Conservation (phyloP, 2,888 invertebrate genomes). For the Sclerodermus sp. region DNA sequence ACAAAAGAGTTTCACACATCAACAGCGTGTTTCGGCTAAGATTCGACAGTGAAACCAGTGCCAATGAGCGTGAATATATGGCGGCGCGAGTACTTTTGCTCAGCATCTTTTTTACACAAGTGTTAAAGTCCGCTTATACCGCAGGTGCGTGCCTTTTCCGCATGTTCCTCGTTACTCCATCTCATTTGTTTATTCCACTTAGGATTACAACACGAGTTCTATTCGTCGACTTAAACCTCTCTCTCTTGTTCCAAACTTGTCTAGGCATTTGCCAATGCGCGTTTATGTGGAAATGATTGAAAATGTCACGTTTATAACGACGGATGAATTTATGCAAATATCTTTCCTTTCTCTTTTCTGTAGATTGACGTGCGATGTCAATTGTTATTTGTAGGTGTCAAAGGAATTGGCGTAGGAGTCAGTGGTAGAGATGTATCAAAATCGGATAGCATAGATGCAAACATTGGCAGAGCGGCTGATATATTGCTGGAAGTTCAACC, state of each 20-base stretch:
- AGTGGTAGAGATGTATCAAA: conserved; percentile 42
- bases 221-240: no score
- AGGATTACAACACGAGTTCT: no score
- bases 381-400: conserved; percentile 39
- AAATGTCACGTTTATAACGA: not conserved
- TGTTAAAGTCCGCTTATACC: conserved; percentile 50
- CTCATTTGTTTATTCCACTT: conserved; percentile 31
- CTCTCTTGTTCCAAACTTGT: no score
- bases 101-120: conserved; percentile 57
- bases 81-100: conserved; percentile 56
- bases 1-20: conserved; percentile 32
- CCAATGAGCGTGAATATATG: conserved; percentile 56
- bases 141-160: conserved; percentile 45
- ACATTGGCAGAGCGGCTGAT: conserved; percentile 32
- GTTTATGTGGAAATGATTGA: not conserved
- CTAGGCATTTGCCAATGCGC: no score
- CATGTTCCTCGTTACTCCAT: conserved; percentile 12
- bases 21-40: conserved; percentile 39
- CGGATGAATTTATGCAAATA: not conserved
- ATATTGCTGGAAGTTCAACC: conserved; percentile 45
- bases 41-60: conserved; percentile 45
- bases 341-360: no score
- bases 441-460: conserved; percentile 36
- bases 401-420: conserved; percentile 41
- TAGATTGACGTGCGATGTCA: no score